Percentiles rank a stretch among this genome's conserved stretches.
Conservation (phyloP, 2,797 vertebrate species). For the Microctenopoma stevenorrisi region DNA sequence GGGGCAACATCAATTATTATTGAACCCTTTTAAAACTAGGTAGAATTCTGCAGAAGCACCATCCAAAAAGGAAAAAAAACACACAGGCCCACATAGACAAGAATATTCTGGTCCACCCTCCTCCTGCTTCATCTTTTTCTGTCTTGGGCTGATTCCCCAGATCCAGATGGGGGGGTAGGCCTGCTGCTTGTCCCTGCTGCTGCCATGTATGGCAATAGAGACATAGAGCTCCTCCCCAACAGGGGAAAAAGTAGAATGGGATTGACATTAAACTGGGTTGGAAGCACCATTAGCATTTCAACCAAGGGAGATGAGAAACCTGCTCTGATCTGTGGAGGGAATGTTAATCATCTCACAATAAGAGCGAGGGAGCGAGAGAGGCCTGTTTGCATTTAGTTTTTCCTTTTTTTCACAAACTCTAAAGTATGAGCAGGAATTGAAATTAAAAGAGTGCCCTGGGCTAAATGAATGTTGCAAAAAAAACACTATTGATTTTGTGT, state of each 20-base stretch:
- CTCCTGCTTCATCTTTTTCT: constrained; percentile 49
- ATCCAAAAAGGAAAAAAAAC: constrained; percentile 14
- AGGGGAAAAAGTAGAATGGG: constrained; percentile 54
- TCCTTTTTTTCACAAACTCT: constrained; percentile 22
- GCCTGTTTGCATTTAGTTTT: constrained; percentile 70
- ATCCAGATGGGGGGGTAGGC: constrained; percentile 66
- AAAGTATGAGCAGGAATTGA: constrained; percentile 39
- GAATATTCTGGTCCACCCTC: constrained; percentile 43
- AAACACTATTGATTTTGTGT: constrained; percentile 21
- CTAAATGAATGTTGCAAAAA: constrained; percentile 18
- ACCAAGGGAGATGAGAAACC: constrained; percentile 75
- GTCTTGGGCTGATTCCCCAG: constrained; percentile 59
- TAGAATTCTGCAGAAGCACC: constrained; percentile 31
- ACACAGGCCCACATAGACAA: constrained; percentile 26
- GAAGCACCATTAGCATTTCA: constrained; percentile 83
- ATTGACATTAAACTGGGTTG: constrained; percentile 77
- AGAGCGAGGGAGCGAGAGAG: constrained; percentile 49
- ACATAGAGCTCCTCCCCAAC: constrained; percentile 66
- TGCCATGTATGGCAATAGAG: constrained; percentile 70
- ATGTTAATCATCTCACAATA: constrained; percentile 82
- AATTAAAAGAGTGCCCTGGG: constrained; percentile 30
- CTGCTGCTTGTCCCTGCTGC: constrained; percentile 67
- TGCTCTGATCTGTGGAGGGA: constrained; percentile 78
- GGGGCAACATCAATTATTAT: constrained; percentile 36
- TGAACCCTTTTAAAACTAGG: constrained; percentile 46